Conservation (phyloP, 2,797 vertebrate species). For the Holocentrus rufus region DNA sequence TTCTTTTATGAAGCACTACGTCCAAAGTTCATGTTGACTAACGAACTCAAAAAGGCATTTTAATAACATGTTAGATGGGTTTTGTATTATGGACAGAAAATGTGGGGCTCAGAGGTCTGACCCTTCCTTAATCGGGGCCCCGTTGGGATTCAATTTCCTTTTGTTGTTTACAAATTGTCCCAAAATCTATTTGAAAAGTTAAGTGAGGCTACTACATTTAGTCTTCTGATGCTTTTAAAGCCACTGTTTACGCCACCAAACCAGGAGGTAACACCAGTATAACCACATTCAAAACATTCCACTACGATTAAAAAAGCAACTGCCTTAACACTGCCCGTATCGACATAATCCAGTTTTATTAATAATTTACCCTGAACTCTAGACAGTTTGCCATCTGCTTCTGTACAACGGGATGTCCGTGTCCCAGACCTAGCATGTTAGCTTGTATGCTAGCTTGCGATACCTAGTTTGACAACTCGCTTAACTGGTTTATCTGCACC, state of each 20-base stretch:
- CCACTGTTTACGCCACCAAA: background rate
- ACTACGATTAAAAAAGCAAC: background rate
- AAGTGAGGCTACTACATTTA: background rate
- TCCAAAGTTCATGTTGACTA: constrained; percentile 56
- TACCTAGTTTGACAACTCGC: constrained; percentile 70
- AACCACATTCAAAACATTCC: rapidly evolving
- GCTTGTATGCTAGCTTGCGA: constrained; percentile 65
- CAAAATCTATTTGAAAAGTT: background rate
- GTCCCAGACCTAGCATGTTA: constrained; percentile 72
- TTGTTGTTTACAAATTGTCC: background rate
- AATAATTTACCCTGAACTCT: background rate
- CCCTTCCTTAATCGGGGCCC: background rate
- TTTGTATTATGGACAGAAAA: background rate
- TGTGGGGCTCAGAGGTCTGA: background rate
- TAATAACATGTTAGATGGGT: background rate
- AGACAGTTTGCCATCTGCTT: constrained; percentile 37
- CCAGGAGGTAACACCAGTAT: background rate
- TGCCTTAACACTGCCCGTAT: background rate
- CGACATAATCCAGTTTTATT: background rate
- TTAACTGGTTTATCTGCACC: constrained; percentile 65
- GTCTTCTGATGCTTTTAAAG: background rate
- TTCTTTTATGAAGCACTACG: constrained; percentile 44
- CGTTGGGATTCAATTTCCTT: background rate
- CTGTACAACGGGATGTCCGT: constrained; percentile 54
- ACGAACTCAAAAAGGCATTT: background rate